Base-by-base conservation (phyloP, 2,888 invertebrate species). In the Pristionchus entomophagus region DNA sequence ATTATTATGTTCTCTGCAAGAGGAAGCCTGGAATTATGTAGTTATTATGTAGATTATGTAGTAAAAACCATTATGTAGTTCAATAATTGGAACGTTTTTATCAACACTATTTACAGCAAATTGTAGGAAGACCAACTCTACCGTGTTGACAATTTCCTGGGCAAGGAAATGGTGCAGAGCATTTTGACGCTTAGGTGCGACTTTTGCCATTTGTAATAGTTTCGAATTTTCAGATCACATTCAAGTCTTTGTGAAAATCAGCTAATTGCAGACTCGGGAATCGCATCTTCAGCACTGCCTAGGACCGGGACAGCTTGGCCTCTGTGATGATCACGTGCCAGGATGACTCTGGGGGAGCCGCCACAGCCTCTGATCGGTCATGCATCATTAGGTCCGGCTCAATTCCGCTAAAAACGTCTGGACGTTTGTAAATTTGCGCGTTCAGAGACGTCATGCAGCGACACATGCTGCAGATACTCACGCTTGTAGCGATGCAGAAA, bases 161-260 rank as follows among this genome's bases (percentile, higher is more conserved):
- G 99, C 32, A 99, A 99, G 94, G 99, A 99, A 95, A 99, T 99
- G 99, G 99, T 99, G 0, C 99, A 99, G 94, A 99, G 99, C 95
- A 95, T 99, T 84, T 97, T 99, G 97, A 97, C 97, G 0, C 95
- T 99, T 86, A 95, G 97, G 96, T 96, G 26, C 49, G 49, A n/a
- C n/a, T n/a, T n/a, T n/a, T n/a, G n/a, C n/a, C n/a, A n/a, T n/a
- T 45, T 45, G 45, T 45, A 49, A 12, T 26, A 6, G 8, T 19
- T 35, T 10, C 12, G 14, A 4, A 51, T 6, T 29, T 10, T 6
- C 14, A 12, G n/a, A 26, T 5, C 3, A 29, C 14, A 6, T 65
- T 22, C 29, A 65, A 32, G 26, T 17, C 65, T 8, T 65, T 12
- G 26, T 12, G 22, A 22, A 12, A 59, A 22, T 8, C 45, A 26